phyloP scores from a whole-genome alignment of 2,888 invertebrate genomes.

The Geophilus truncorum region DNA sequence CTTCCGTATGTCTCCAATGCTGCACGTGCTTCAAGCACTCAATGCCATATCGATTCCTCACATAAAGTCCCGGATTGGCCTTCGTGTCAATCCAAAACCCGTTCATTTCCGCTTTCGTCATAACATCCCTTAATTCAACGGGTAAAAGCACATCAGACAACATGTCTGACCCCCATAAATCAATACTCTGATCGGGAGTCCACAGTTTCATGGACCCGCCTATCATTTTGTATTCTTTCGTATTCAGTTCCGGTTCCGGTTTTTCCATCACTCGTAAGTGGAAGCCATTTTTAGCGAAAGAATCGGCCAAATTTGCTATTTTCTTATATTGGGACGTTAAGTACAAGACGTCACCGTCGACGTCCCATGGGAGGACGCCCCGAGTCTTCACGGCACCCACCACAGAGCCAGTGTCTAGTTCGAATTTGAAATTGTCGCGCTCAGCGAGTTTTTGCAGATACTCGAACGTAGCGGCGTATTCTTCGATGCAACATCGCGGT shows the following conservation, averaged over 20 bases:
- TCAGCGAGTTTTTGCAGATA: conserved; percentile 41
- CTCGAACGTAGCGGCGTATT: conserved; percentile 40
- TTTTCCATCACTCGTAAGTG: no score
- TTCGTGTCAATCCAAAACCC: conserved; percentile 44
- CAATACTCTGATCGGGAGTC: conserved; percentile 41
- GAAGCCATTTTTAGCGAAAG: no score
- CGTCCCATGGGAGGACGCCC: conserved; percentile 46
- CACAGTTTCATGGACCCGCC: conserved; percentile 41
- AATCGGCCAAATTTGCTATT: no score
- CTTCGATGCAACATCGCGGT: conserved; percentile 43
- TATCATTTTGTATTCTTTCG: conserved; percentile 35
- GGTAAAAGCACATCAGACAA: conserved; percentile 40
- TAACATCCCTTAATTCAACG: conserved; percentile 37
- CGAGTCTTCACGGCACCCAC: conserved; percentile 46
- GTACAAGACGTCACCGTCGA: conserved; percentile 45
- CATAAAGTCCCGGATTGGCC: conserved; percentile 45
- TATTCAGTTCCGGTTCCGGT: conserved; percentile 34
- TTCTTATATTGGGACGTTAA: no score
- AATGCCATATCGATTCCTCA: conserved; percentile 44
- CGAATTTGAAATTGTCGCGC: conserved; percentile 42
- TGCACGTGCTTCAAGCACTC: conserved; percentile 44
- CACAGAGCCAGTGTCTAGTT: conserved; percentile 44
- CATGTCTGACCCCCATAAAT: conserved; percentile 43
- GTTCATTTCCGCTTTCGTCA: conserved; percentile 42
- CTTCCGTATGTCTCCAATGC: conserved; percentile 45